A percentile compares a stretch with the other conserved stretches of the same genome.
Conservation (phyloP, 2,888 invertebrate species). For the Glaucopsyche alexis region DNA sequence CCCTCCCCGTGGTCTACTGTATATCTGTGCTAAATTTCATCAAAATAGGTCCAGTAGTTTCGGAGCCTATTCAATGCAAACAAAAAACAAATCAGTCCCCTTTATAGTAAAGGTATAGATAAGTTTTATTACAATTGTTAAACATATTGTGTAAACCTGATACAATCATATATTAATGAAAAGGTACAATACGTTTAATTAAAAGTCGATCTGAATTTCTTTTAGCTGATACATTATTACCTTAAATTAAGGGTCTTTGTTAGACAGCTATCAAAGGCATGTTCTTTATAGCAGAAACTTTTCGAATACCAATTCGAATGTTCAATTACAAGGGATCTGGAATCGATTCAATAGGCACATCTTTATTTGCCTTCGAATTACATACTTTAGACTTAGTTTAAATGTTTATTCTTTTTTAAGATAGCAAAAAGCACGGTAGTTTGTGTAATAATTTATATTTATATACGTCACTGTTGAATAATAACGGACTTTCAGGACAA, state of each 20-base stretch:
- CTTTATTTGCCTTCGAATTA: background rate
- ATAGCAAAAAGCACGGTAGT: too few species aligned
- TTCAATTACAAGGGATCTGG: slow-evolving; percentile 18
- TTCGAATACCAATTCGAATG: slow-evolving; percentile 5
- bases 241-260: slow-evolving; percentile 3
- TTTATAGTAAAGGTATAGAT: background rate
- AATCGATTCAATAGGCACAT: background rate
- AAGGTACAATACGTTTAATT: background rate
- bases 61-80: too few species aligned
- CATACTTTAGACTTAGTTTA: background rate
- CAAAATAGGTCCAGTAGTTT: too few species aligned
- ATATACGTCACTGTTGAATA: background rate
- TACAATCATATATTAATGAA: background rate
- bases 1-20: too few species aligned
- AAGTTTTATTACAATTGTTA: background rate
- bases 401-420: too few species aligned
- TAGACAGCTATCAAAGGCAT: slow-evolving; percentile 3
- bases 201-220: slow-evolving; percentile 3
- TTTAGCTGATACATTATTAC: background rate
- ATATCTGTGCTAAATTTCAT: too few species aligned
- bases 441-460: too few species aligned
- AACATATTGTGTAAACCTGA: background rate
- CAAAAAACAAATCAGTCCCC: too few species aligned
- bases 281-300: slow-evolving; percentile 16
- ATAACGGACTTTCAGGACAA: background rate